Evolutionary conservation across 2,113 vertebrate genomes (phyloP), one percentile per base, ranked within the genome.

Genomic region (Natator depressus): DNA sequence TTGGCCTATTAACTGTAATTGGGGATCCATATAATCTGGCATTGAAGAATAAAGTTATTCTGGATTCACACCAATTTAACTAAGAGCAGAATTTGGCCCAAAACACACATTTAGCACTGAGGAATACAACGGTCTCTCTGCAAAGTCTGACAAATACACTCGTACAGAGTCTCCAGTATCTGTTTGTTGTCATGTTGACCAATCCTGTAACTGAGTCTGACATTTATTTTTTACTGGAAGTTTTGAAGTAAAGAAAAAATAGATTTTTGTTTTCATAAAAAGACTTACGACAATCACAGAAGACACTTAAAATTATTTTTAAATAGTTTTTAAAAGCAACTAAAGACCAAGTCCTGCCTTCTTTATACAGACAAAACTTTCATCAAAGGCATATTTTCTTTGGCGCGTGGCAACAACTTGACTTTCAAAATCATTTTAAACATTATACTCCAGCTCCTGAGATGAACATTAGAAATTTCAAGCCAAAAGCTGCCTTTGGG

Each of bases 401-500:
- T 83, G 0, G 0, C 88, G 75, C 38, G 49, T 0, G 2, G 27
- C 42, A 47, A 10, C 24, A 96, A 93, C 72, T 46, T 46, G 72
- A 46, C 11, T 42, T 75, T 76, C 25, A 76, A 90, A 94, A 93
- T 50, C 50, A 86, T 4, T 10, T 2, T 24, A 82, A 82, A 55
- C 2, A 75, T 11, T 88, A 42, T 10, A 81, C 91, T n/a, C 10
- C 2, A 57, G 82, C 29, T 89, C 62, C 57, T 29, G 10, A 94
- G 62, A 83, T 92, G 75, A 94, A 78, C 85, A 91, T 87, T 5
- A 88, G 78, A 83, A 91, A 92, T 19, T n/a, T 81, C 29, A 87
- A 22, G 69, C n/a, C 50, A 88, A 91, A 91, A 85, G 47, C 38
- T 91, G 65, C 65, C 93, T 88, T 75, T 93, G 79, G 87, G 89